Evolutionary conservation across 2,797 vertebrate species (phyloP).

Genomic region (Pangasius macronema): DNA sequence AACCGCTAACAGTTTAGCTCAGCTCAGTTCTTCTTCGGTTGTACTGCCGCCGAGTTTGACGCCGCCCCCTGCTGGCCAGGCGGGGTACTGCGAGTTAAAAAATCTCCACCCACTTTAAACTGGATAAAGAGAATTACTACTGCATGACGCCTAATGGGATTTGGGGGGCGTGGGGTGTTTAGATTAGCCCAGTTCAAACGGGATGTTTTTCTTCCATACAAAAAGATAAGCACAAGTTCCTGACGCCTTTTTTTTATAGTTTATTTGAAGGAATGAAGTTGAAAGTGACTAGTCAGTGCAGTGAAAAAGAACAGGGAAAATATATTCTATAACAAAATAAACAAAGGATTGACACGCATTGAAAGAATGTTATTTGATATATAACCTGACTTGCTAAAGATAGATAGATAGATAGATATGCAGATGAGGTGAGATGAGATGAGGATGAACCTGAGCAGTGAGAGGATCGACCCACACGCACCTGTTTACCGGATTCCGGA

Average conservation of each 20-base stretch:
- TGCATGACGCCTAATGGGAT: constrained; percentile 3
- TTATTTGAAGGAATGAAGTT: not conserved
- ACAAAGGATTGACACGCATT: not conserved
- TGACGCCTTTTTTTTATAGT: not conserved
- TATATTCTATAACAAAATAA: not conserved
- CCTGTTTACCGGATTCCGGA: constrained; percentile 28
- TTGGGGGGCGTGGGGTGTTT: not conserved
- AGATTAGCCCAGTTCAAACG: not conserved
- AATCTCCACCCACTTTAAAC: constrained; percentile 12
- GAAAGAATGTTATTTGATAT: not conserved
- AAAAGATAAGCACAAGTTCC: constrained; percentile 22
- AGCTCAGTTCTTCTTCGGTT: not conserved
- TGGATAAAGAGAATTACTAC: not conserved
- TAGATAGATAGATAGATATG: not conserved
- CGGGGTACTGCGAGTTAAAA: not conserved
- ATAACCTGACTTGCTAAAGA: not conserved
- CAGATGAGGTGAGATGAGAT: not conserved
- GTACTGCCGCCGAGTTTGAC: not conserved
- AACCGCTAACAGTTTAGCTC: not conserved
- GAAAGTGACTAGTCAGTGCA: not conserved
- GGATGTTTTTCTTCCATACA: constrained; percentile 14
- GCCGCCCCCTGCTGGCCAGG: not conserved
- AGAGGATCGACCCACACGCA: not conserved
- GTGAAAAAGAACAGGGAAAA: not conserved
- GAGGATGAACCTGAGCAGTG: not conserved